Evolutionary conservation across 2,113 vertebrate species (phyloP).

Genomic region (Nesoenas mayeri): DNA sequence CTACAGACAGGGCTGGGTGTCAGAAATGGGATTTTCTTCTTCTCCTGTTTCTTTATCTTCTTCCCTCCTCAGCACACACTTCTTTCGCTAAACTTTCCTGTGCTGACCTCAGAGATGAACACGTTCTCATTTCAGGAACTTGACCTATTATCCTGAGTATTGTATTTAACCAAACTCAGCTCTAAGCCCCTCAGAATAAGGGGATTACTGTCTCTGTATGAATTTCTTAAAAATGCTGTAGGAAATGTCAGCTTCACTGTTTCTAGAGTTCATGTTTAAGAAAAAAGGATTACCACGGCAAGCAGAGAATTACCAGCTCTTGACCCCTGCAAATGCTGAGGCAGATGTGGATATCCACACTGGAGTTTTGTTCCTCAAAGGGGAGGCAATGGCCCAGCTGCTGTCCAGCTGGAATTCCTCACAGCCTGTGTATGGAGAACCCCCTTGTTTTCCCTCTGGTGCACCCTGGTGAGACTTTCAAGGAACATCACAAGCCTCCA

Average conservation of each 20-base stretch:
- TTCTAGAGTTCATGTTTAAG: background rate
- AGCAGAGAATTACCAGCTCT: background rate
- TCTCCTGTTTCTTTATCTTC: background rate
- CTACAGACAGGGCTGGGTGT: background rate
- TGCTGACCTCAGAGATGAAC: background rate
- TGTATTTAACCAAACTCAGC: background rate
- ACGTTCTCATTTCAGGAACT: background rate
- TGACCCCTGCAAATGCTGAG: background rate
- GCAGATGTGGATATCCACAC: background rate
- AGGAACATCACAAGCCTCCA: accelerated
- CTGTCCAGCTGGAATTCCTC: background rate
- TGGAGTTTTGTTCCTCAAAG: background rate
- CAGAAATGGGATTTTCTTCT: background rate
- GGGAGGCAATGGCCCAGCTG: background rate
- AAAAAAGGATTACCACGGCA: background rate
- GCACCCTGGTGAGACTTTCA: background rate
- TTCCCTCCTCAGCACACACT: background rate
- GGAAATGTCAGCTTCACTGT: slow-evolving; percentile 10
- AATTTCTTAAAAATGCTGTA: background rate
- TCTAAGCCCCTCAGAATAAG: background rate
- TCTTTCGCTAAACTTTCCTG: background rate
- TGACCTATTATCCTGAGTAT: background rate
- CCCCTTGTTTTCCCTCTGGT: background rate
- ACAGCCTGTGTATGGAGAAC: background rate
- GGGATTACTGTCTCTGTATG: background rate